Evolutionary conservation across 2,113 vertebrate species (phyloP), one percentile per base, ranked within the genome.

Genomic region (Callaeas wilsoni): DNA sequence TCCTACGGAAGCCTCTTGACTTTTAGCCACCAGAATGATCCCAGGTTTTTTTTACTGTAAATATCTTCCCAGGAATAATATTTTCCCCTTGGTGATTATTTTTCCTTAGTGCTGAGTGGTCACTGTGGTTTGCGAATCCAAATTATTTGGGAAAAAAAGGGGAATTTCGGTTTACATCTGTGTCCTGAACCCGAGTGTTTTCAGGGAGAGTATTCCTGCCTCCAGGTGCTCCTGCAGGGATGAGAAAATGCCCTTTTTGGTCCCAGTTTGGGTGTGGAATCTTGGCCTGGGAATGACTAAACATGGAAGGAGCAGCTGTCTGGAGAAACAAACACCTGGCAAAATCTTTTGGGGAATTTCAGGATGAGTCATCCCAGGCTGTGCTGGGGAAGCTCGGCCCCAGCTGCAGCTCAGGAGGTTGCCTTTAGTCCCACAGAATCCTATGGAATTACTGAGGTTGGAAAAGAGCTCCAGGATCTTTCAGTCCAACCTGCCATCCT

Each of bases 321-420:
- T 71, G 69, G 77, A 68, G 89, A 89, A 85, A 44, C 16, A 92
- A 92, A 87, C 87, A 94, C 80, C 94, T 95, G 92, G 84, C 53
- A 93, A 91, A 94, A 67, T 59, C 57, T 67, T 88, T 89, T 32
- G 20, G 14, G 39, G 78, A 71, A 49, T 32, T 79, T 65, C 8
- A 26, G 4, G 4, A n/a, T 94, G 87, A 92, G 62, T 97, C 87
- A 96, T 7, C 33, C 30, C 2, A 3, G 49, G 55, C 27, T 0
- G 9, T 62, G 55, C 7, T 42, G 7, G 4, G 5, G 41, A 55
- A 73, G 56, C 64, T 59, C 1, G 0, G 25, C 37, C 32, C 49
- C 83, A 91, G 87, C 86, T 95, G 89, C 22, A 44, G 32, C 60
- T n/a, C 0, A 0, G 7, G 25, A 37, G 29, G 23, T 23, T 62